Percentiles rank a stretch among this genome's conserved stretches.
phyloP scores from a whole-genome alignment of 1,140 invertebrate species.

The Platyscapa corneri region DNA sequence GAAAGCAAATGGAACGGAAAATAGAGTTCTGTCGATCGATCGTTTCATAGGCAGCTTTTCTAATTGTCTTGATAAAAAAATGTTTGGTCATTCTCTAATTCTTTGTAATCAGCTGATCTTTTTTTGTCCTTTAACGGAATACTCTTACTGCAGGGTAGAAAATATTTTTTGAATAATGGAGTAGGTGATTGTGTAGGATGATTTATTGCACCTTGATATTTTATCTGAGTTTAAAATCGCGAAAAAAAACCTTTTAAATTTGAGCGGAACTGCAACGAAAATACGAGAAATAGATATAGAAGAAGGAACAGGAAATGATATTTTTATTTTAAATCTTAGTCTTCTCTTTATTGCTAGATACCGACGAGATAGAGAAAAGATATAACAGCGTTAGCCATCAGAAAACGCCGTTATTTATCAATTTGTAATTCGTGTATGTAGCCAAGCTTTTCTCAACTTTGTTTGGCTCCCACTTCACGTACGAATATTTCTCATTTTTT shows the following conservation, averaged over 20 bases:
- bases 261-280: neutral
- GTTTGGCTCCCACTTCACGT: neutral
- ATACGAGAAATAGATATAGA: neutral
- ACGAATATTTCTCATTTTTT: neutral
- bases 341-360: neutral
- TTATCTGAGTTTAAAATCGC: conserved; percentile 64
- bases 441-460: neutral
- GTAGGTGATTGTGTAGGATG: conserved; percentile 58
- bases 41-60: conserved; percentile 59
- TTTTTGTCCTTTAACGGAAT: neutral
- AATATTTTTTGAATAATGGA: neutral
- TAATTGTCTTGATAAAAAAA: conserved; percentile 63
- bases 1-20: neutral
- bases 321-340: neutral
- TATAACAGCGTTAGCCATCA: neutral
- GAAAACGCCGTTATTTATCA: neutral
- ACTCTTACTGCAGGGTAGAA: neutral
- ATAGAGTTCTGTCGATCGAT: conserved; percentile 46
- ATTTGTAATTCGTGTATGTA: neutral
- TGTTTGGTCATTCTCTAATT: conserved; percentile 65
- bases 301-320: neutral
- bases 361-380: neutral
- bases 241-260: neutral
- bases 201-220: conserved; percentile 66
- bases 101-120: conserved; percentile 67